Evolutionary conservation across 2,888 invertebrate species (phyloP).

Genomic region (Tryphoninae sp.): DNA sequence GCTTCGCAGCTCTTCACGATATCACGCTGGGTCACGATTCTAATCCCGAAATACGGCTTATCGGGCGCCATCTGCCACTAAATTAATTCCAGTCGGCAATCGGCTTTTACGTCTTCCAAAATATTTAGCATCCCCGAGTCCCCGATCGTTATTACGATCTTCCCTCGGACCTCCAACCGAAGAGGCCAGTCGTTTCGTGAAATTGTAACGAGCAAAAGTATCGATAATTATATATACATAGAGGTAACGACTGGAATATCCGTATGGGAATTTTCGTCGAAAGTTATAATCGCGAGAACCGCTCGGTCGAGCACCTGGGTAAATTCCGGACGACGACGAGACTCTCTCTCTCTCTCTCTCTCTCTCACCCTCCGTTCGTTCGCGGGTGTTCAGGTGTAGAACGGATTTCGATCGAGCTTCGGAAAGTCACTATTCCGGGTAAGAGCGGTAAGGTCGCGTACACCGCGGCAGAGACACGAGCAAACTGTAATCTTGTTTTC

Average conservation of each 20-base stretch:
- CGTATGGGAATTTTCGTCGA: background rate
- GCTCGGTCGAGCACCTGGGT: conserved; percentile 48
- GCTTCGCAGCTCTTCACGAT: background rate
- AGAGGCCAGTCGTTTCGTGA: too few species aligned
- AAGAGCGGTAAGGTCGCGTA: background rate
- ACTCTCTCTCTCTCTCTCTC: conserved; percentile 9
- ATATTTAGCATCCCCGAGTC: background rate
- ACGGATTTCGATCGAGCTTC: conserved; percentile 58
- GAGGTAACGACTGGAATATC: conserved; percentile 4
- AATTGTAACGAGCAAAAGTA: too few species aligned
- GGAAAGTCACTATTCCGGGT: conserved; percentile 22
- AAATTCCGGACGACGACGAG: conserved; percentile 15
- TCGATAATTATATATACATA: too few species aligned
- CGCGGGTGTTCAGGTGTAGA: conserved; percentile 69
- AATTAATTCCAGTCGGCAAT: too few species aligned
- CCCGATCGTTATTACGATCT: too few species aligned
- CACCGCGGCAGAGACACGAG: conserved; percentile 43
- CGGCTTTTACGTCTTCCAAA: background rate
- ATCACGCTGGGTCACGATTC: background rate
- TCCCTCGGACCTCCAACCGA: too few species aligned
- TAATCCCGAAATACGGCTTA: background rate
- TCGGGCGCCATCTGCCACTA: background rate
- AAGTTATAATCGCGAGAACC: conserved; percentile 42
- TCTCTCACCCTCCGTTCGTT: conserved; percentile 32
- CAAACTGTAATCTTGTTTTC: conserved; percentile 80